Base-by-base conservation (phyloP, 2,888 invertebrate genomes). In the Netelia melanura region DNA sequence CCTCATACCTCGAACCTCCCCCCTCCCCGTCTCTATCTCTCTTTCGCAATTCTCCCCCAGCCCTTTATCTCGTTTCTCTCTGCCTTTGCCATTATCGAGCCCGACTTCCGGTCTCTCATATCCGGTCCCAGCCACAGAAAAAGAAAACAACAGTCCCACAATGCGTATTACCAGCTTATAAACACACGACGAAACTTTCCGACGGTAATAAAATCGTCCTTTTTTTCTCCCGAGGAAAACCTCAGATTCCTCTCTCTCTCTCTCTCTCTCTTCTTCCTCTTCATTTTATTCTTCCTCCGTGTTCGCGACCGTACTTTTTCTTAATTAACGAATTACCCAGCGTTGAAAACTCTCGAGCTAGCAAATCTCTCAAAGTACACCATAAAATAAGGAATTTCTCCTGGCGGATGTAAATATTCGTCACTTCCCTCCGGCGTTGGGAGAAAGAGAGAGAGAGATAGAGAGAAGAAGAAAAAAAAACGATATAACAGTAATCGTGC, bases 81-180 rank as follows among this genome's bases (percentile, higher is more conserved):
- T 61, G 77, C 58, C 78, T 79, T 81, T 61, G 78, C 75, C 70
- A 82, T 85, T 85, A 85, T 85, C 85, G 85, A 75, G 75, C 71
- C 75, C 71, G 65, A 75, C 85, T 79, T 85, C 85, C 85, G 85
- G 44, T 75, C 78, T 75, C 30, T 48, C 81, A 71, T 85, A 85
- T 85, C 85, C 85, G 85, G 82, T 85, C 82, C 52, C 82, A 85
- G 75, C 81, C 64, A 48, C 44, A 30, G 30, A 30, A 30, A 30
- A 30, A 30, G 5, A 30, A 30, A 30, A 30, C 30, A 30, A 5
- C 30, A 30, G 30, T 54, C 64, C 6, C 52, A 5, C 44, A 43
- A 44, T 43, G 25, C 44, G 48, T 30, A 14, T 43, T 64, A 23
- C 52, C 52, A 54, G 30, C 30, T 30, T 17, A 65, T 17, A 11